Evolutionary conservation across 1,140 invertebrate genomes (phyloP).

Genomic region (Drosophila burlai): DNA sequence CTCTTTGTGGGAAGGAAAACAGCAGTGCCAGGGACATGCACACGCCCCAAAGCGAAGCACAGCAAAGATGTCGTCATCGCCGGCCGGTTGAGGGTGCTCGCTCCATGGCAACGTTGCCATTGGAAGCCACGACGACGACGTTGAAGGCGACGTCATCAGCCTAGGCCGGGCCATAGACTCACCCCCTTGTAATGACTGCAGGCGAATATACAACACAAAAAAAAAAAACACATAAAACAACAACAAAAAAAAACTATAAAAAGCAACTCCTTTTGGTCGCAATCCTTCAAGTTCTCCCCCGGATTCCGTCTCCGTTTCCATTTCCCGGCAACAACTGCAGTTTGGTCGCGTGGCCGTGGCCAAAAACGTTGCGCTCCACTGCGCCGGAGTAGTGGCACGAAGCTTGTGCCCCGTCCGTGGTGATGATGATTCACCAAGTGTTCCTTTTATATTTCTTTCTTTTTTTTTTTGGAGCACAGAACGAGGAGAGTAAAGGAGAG

Average conservation of each 20-base stretch:
- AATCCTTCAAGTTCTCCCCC: constrained; percentile 48
- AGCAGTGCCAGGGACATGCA: constrained; percentile 40
- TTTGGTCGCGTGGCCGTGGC: constrained; percentile 65
- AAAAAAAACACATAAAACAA: neutral
- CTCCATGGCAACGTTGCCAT: constrained; percentile 65
- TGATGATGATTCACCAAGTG: constrained; percentile 48
- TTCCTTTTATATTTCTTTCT: neutral
- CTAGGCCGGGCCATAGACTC: constrained; percentile 18
- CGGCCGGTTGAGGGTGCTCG: constrained; percentile 26
- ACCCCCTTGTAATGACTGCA: constrained; percentile 25
- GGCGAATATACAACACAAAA: constrained; percentile 8
- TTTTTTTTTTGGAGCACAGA: neutral
- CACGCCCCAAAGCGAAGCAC: constrained; percentile 49
- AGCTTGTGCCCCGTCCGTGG: constrained; percentile 8
- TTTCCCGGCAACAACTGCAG: constrained; percentile 49
- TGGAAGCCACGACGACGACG: constrained; percentile 30
- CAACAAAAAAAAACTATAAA: constrained; percentile 40
- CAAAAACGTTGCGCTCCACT: constrained; percentile 51
- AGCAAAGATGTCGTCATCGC: constrained; percentile 76
- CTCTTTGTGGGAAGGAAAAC: constrained; percentile 9
- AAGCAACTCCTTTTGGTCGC: constrained; percentile 36
- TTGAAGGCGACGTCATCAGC: constrained; percentile 57
- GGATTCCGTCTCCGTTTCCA: neutral
- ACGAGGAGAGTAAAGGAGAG: neutral
- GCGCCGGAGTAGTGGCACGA: constrained; percentile 44